Percentiles rank a stretch among this genome's conserved stretches.
These are phyloP conservation scores for Rattus rattus DNA, from an alignment of 2,113 vertebrate genomes.

Conservation along the genomic window DNA sequence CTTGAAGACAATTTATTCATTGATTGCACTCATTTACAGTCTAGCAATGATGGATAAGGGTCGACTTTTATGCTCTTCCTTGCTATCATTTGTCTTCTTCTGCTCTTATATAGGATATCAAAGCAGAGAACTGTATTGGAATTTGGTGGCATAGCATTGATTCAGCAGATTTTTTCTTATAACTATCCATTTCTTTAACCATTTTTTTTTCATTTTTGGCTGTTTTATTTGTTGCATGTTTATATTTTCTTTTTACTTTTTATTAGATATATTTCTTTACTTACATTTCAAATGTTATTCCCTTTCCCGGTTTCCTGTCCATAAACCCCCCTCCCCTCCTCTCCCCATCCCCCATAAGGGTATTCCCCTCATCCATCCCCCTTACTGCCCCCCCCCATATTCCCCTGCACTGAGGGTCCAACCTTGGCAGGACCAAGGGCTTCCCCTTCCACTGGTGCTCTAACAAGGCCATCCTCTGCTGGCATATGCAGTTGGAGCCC, in stretches of 20 bases:
- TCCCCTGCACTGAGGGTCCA: no score
- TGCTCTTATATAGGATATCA: neutral
- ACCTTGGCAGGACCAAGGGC: no score
- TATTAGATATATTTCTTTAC: no score
- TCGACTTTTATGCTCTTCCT: neutral
- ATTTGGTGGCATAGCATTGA: neutral
- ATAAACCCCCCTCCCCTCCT: no score
- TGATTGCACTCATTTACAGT: neutral
- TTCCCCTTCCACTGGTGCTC: no score
- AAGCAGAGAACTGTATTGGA: neutral
- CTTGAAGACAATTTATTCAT: neutral
- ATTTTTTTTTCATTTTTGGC: neutral
- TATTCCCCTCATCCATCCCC: no score
- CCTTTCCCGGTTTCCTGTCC: no score
- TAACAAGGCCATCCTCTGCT: no score
- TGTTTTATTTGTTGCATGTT: neutral
- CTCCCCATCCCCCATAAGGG: no score
- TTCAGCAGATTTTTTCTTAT: neutral
- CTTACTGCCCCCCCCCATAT: no score
- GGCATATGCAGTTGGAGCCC: no score
- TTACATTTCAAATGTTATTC: no score
- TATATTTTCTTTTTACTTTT: neutral
- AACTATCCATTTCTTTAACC: neutral
- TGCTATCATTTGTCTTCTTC: neutral
- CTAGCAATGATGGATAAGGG: neutral